Evolutionary conservation across 1,140 invertebrate species (phyloP).

Genomic region (Diabrotica undecimpunctata): DNA sequence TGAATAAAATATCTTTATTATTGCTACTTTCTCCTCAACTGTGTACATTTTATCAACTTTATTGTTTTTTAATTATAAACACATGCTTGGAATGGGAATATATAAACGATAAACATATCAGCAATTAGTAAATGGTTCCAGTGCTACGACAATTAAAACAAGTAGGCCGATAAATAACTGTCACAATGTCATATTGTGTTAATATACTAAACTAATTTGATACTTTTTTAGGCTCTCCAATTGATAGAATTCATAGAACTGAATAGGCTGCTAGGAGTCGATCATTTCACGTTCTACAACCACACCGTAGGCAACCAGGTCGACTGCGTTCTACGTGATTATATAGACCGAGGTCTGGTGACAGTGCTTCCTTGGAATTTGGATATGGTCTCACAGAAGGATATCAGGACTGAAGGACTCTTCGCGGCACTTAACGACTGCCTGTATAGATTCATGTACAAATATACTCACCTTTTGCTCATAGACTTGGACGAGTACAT

Average conservation of each 20-base stretch:
- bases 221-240: conserved; percentile 61
- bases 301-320: conserved; percentile 79
- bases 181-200: too few species aligned
- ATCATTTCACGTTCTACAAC: conserved; percentile 91
- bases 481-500: conserved; percentile 92
- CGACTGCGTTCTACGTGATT: conserved; percentile 62
- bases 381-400: conserved; percentile 82
- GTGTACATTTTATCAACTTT: too few species aligned
- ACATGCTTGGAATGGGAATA: too few species aligned
- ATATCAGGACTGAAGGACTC: conserved; percentile 88
- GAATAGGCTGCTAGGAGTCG: conserved; percentile 79
- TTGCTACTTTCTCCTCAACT: too few species aligned
- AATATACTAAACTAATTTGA: too few species aligned
- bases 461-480: conserved; percentile 74
- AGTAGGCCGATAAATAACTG: too few species aligned
- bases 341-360: conserved; percentile 58
- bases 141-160: too few species aligned
- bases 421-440: conserved; percentile 93
- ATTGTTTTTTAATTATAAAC: too few species aligned
- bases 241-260: conserved; percentile 91
- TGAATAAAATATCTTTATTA: too few species aligned
- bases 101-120: too few species aligned
- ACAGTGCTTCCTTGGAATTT: conserved; percentile 85
- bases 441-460: conserved; percentile 83
- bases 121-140: too few species aligned